phyloP scores from a whole-genome alignment of 2,113 vertebrate species.

The Conger conger region DNA sequence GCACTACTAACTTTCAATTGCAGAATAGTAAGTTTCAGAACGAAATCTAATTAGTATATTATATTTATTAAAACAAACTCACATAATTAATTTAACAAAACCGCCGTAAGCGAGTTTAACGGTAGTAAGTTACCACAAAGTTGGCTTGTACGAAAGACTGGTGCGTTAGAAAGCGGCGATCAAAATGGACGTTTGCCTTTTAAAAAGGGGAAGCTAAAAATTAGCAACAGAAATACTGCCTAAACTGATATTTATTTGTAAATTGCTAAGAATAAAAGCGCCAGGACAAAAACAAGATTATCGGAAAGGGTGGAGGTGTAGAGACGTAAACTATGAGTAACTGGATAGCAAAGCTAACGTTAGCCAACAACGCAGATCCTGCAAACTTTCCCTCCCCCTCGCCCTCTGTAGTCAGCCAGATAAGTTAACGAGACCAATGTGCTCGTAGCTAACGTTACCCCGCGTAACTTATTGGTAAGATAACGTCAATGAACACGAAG shows the following conservation, averaged over 20 bases:
- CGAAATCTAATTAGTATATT: too few relatives aligned
- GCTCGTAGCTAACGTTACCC: not conserved
- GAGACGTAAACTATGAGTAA: not conserved
- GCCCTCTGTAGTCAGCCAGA: not conserved
- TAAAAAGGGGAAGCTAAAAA: too few relatives aligned
- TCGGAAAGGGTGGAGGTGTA: not conserved
- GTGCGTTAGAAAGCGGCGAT: too few relatives aligned
- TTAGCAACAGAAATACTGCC: not conserved
- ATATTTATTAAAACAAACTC: too few relatives aligned
- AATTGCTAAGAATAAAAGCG: not conserved
- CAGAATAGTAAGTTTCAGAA: too few relatives aligned
- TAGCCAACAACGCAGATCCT: not conserved
- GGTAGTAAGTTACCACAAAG: too few relatives aligned
- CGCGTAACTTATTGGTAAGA: not conserved
- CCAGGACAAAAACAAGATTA: not conserved
- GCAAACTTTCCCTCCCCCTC: conserved; percentile 28
- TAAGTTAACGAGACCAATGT: not conserved
- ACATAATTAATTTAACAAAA: too few relatives aligned
- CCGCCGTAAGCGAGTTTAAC: too few relatives aligned
- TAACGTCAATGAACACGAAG: not conserved
- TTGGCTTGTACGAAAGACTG: too few relatives aligned
- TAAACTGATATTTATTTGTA: not conserved
- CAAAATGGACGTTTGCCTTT: too few relatives aligned
- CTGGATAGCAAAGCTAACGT: conserved; percentile 2
- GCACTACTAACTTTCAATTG: not conserved